Evolutionary conservation across 2,888 invertebrate genomes (phyloP), one percentile per base, ranked within the genome.

Genomic region (Drosophila peninsularis): DNA sequence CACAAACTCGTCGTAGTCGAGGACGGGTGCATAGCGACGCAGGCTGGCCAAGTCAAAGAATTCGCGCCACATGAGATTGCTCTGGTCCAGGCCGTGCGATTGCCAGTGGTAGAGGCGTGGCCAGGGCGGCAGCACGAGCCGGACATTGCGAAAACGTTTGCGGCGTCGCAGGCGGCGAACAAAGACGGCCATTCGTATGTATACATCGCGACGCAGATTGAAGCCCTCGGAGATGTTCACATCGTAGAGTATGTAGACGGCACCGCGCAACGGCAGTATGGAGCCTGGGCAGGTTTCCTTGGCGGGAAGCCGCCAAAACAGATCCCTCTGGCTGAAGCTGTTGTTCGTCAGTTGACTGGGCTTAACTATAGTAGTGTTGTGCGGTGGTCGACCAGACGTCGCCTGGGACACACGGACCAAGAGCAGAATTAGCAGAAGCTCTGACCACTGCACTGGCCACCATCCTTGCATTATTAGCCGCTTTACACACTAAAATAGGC

Each of bases 221-320:
- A 99, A 99, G 0, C 99, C 99, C 93, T 99, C 99, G 0, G 97
- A 96, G 3, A 96, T 96, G 93, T 99, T 99, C 0, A 99, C 96
- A 91, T 98, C 98, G 92, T 98, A 99, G 53, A 99, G 94, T 60
- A 99, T 92, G 88, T 96, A 97, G 45, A 91, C 77, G 10, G 83
- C 69, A 49, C 90, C 90, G 0, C 77, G 76, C 30, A 87, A 53
- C 2, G 66, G 53, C 11, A 66, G 44, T 24, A 90, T 67, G 0
- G 54, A 66, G 7, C 47, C 19, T 2, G 89, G 89, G 13, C 87
- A 87, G 2, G 68, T 71, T 17, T 66, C 56, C 7, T 45, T 54
- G 6, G 39, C 30, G 3, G 52, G 69, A 0, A 44, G 32, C 1
- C 65, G 52, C 67, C 77, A 71, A 19, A 83, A 75, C 0, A 19